Evolutionary conservation across 2,888 invertebrate genomes (phyloP), one percentile per base, ranked within the genome.

Genomic region (Osmoderma eremita): DNA sequence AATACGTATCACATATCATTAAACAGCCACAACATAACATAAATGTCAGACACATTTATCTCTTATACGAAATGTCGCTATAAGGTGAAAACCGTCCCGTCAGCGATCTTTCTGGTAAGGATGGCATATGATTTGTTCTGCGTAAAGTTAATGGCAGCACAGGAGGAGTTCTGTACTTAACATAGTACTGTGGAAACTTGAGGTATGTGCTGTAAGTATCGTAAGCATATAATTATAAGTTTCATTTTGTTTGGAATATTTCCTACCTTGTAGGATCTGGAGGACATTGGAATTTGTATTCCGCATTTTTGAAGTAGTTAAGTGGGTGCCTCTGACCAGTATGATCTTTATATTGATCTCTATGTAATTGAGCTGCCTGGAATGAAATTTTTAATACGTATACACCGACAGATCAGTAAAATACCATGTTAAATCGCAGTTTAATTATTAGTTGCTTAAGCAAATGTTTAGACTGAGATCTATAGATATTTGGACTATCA

Each of bases 291-390:
- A 83, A 88, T 71, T 76, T 75, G 72, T 84, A 86, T 50, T 80
- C 79, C 0, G 83, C 77, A 0, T 82, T 81, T 69, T 82, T 84
- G 78, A 89, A 90, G 76, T 86, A 89, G 54, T 82, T 76, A 49
- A 88, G 75, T 0, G 88, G 88, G 78, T 89, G 88, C 68, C 87
- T 74, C 1, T 84, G 82, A 62, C 86, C 86, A 1, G 86, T 81
- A 68, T 85, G 85, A 45, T 88, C 88, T 78, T 86, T 85, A 75
- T 88, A 88, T 75, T 87, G 88, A 74, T 88, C 86, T 67, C 89
- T 83, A 70, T 88, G 87, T 36, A 84, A 80, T 76, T 88, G 89
- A 68, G 84, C 84, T 22, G 84, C 84, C 88, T 88, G 76, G 20
- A 74, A 71, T 56, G 13, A 2, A 17, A 8, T 41, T 20, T 42